Conservation (phyloP, 1,140 invertebrate genomes). For the Platorchestia sp. region DNA sequence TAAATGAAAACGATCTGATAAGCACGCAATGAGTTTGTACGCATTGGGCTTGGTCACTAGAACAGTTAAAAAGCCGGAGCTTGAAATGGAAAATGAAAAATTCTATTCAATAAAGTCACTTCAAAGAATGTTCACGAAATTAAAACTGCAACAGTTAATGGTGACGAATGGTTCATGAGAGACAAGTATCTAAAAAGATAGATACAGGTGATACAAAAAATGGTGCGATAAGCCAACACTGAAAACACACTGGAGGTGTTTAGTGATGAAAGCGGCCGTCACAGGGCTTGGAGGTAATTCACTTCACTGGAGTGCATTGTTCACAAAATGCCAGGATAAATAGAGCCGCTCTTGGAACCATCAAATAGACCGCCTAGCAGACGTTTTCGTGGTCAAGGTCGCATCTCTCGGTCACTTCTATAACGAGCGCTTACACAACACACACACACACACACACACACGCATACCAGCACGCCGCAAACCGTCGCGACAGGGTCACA, state of each 20-base stretch:
- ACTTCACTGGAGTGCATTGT: constrained; percentile 7
- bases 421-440: neutral
- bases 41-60: neutral
- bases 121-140: neutral
- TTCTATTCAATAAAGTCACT: neutral
- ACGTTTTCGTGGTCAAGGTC: constrained; percentile 25
- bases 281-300: neutral
- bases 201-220: neutral
- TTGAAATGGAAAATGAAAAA: neutral
- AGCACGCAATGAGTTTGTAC: neutral
- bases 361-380: neutral
- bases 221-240: neutral
- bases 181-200: neutral
- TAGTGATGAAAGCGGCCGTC: neutral
- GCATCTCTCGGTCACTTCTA: constrained; percentile 21
- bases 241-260: neutral
- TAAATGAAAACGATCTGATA: neutral
- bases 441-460: constrained; percentile 34
- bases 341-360: neutral
- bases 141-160: neutral
- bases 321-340: constrained; percentile 21
- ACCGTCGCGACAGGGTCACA: neutral
- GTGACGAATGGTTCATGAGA: neutral
- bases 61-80: neutral
- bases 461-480: neutral